Evolutionary conservation across 2,113 vertebrate genomes (phyloP).

Genomic region (Zosterops lateralis): DNA sequence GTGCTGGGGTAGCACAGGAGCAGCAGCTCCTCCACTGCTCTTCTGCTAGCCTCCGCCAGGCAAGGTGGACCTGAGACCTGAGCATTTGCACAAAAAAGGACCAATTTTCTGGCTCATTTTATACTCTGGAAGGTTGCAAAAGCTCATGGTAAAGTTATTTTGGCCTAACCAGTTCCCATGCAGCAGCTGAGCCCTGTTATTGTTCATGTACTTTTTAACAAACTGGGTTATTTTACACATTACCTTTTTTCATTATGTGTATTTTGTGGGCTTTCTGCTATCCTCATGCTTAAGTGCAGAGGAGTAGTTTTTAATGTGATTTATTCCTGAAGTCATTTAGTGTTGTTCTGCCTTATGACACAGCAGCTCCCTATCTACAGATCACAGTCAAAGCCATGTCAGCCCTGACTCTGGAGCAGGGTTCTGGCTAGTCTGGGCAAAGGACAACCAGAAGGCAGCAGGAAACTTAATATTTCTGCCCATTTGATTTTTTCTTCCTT

Average conservation of each 20-base stretch:
- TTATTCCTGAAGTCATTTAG: not conserved
- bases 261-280: not conserved
- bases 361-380: not conserved
- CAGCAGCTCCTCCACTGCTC: not conserved
- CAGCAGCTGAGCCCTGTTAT: not conserved
- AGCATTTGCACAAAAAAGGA: not conserved
- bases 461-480: not conserved
- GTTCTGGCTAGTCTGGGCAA: not conserved
- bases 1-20: fast-evolving
- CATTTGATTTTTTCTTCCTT: not conserved
- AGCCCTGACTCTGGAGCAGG: not conserved
- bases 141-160: not conserved
- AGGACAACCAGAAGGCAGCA: not conserved
- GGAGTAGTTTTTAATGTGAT: not conserved
- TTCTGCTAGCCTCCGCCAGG: not conserved
- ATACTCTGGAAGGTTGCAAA: not conserved
- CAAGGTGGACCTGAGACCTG: not conserved
- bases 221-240: not conserved
- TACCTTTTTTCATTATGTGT: not conserved
- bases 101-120: not conserved
- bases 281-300: not conserved
- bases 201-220: not conserved
- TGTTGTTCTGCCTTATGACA: not conserved
- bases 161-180: not conserved
- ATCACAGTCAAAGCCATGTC: not conserved